Conservation (phyloP, 2,113 vertebrate species). For the Poeciliopsis prolifica region DNA sequence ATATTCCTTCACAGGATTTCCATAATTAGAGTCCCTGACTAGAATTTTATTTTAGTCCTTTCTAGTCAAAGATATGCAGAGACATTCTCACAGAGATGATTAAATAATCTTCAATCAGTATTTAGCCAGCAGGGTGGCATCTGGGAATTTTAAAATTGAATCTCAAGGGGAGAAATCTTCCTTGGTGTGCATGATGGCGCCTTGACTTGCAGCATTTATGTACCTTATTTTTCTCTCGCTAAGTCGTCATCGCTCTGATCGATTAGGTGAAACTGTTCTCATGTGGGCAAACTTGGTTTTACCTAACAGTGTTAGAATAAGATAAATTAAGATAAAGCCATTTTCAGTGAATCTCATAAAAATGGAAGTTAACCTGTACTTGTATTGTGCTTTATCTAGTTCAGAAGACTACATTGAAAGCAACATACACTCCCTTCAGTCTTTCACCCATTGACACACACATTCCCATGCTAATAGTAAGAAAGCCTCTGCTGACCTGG, state of each 20-base stretch:
- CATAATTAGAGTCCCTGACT: conserved; percentile 72
- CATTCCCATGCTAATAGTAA: too few species aligned
- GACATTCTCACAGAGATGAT: conserved; percentile 70
- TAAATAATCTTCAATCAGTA: conserved; percentile 75
- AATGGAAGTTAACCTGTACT: too few species aligned
- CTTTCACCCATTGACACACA: too few species aligned
- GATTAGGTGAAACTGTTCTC: conserved; percentile 29
- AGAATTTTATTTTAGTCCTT: conserved; percentile 70
- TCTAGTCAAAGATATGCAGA: conserved; percentile 68
- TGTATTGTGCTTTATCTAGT: too few species aligned
- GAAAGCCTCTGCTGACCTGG: too few species aligned
- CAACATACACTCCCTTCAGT: too few species aligned
- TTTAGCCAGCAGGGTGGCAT: conserved; percentile 69
- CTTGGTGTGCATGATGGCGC: conserved; percentile 36
- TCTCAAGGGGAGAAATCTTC: conserved; percentile 47
- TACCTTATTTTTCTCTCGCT: conserved; percentile 38
- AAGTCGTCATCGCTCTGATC: conserved; percentile 28
- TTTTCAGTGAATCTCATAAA: neutral
- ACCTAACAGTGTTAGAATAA: conserved; percentile 33
- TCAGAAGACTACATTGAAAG: too few species aligned
- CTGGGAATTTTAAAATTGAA: conserved; percentile 62
- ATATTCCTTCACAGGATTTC: conserved; percentile 70
- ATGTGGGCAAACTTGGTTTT: conserved; percentile 36
- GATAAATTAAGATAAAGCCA: conserved; percentile 1
- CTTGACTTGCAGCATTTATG: conserved; percentile 29